These are phyloP conservation scores for Octodon degus DNA, from an alignment of 2,113 vertebrate species.

Conservation along the genomic window DNA sequence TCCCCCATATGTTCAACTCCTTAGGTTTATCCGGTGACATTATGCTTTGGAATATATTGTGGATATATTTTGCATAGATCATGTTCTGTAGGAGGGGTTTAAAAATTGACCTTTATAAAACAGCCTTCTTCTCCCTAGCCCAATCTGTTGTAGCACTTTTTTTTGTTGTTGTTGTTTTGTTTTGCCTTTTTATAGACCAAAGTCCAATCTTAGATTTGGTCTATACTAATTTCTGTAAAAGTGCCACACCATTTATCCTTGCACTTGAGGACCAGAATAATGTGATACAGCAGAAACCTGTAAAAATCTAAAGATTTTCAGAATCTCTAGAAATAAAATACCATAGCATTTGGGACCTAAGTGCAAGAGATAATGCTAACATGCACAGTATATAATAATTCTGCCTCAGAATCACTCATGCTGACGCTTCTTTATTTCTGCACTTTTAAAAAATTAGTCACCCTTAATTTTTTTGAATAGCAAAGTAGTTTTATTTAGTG, in stretches of 20 bases:
- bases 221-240: constrained; percentile 78
- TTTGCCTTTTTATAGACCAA: constrained; percentile 82
- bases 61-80: constrained; percentile 83
- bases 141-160: constrained; percentile 81
- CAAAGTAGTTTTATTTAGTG: too few relatives aligned
- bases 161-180: constrained; percentile 79
- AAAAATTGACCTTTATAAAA: constrained; percentile 85
- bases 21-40: constrained; percentile 85
- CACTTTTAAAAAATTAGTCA: constrained; percentile 47
- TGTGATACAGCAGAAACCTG: constrained; percentile 61
- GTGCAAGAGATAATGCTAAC: constrained; percentile 5
- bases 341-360: constrained; percentile 42
- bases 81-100: constrained; percentile 85
- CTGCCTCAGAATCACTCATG: background rate
- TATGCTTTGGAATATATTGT: constrained; percentile 84
- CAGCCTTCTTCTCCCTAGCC: constrained; percentile 79
- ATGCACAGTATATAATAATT: background rate
- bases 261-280: constrained; percentile 71
- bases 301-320: constrained; percentile 67
- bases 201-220: constrained; percentile 81
- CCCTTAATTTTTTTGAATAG: too few relatives aligned
- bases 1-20: constrained; percentile 78
- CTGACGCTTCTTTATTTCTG: background rate
- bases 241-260: constrained; percentile 79
- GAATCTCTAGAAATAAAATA: constrained; percentile 69